Percentiles rank a stretch among this genome's conserved stretches.
phyloP scores from a whole-genome alignment of 2,113 vertebrate species.

The Rhynchopsitta pachyrhyncha region DNA sequence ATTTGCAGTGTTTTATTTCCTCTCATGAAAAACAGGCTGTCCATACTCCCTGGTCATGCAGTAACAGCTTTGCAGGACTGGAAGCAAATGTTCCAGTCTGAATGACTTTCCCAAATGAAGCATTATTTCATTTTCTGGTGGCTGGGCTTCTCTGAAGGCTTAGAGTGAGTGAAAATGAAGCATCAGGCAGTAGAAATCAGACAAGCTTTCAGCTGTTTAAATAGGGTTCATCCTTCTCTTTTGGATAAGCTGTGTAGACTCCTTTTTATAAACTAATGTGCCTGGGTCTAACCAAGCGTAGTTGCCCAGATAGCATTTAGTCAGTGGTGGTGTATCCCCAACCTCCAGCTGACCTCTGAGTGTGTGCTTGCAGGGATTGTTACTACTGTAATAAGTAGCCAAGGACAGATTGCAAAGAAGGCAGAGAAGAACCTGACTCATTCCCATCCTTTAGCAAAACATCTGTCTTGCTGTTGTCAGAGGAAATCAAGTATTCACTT shows the following conservation, averaged over 20 bases:
- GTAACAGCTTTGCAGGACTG: background rate
- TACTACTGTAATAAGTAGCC: background rate
- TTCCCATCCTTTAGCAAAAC: background rate
- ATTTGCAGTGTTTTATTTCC: background rate
- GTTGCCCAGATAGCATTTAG: background rate
- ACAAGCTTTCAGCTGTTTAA: background rate
- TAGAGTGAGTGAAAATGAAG: background rate
- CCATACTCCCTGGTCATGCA: background rate
- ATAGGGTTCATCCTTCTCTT: background rate
- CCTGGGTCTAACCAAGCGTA: background rate
- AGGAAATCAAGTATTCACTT: background rate
- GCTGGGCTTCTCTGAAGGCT: background rate
- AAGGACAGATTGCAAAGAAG: background rate
- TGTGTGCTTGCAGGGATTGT: background rate
- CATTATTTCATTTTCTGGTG: background rate
- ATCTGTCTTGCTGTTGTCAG: background rate
- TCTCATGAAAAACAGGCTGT: background rate
- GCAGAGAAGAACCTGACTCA: background rate
- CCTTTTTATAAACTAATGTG: background rate
- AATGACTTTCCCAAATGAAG: background rate
- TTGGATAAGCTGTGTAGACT: background rate
- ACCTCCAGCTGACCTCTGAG: background rate
- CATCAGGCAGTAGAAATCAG: background rate
- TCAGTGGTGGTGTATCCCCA: background rate
- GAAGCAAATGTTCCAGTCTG: background rate